phyloP scores from a whole-genome alignment of 2,888 invertebrate species.

The Drosophila incognita region DNA sequence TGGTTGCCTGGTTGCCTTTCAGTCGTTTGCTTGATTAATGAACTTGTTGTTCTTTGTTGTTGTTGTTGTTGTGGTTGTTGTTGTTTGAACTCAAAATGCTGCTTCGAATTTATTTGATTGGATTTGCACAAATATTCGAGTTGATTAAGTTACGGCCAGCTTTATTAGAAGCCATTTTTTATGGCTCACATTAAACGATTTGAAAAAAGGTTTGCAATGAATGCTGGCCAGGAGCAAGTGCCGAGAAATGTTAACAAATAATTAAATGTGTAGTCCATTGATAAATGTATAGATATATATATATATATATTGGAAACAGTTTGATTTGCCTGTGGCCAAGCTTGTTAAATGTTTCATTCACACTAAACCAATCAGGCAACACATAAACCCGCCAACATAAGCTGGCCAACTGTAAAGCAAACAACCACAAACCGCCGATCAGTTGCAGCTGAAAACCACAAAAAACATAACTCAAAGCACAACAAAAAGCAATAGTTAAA shows the following conservation, averaged over 20 bases:
- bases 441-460: constrained; percentile 48
- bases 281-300: too few species aligned
- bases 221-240: neutral
- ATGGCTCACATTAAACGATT: neutral
- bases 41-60: constrained; percentile 36
- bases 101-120: constrained; percentile 36
- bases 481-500: constrained; percentile 24
- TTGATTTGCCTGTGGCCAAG: constrained; percentile 12
- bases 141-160: constrained; percentile 36
- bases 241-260: neutral
- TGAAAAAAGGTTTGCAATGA: neutral
- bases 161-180: constrained; percentile 13
- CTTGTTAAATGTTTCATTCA: constrained; percentile 6
- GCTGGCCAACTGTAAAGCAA: constrained; percentile 30
- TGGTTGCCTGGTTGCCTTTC: constrained; percentile 18
- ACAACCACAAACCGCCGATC: constrained; percentile 23
- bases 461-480: constrained; percentile 27
- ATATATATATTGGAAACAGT: neutral
- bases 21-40: constrained; percentile 57
- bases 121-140: constrained; percentile 39
- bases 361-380: constrained; percentile 3
- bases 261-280: neutral
- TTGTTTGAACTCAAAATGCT: constrained; percentile 13
- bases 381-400: neutral
- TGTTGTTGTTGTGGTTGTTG: constrained; percentile 12